These are phyloP conservation scores for Campoplex nolae DNA, from an alignment of 2,888 invertebrate species.

Conservation along the genomic window DNA sequence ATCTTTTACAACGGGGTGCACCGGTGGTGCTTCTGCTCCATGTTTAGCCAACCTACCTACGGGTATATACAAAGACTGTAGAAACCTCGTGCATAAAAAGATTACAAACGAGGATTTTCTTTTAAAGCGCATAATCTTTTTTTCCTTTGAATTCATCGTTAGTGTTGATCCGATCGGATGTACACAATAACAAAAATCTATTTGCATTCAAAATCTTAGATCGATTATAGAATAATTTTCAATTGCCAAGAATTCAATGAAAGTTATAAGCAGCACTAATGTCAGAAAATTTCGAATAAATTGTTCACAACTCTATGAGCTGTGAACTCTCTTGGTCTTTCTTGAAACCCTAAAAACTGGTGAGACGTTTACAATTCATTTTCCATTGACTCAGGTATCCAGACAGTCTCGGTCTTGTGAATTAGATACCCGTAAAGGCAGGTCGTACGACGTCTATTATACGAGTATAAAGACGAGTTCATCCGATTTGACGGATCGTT, in stretches of 20 bases:
- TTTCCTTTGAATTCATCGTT: slow-evolving; percentile 25
- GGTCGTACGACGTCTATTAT: slow-evolving; percentile 27
- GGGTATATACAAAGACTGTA: neutral
- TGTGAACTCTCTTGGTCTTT: neutral
- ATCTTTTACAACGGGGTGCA: slow-evolving; percentile 40
- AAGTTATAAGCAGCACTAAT: neutral
- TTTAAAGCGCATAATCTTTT: neutral
- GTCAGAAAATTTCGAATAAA: neutral
- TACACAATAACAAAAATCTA: neutral
- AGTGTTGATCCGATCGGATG: slow-evolving; percentile 1
- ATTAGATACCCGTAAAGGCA: slow-evolving; percentile 14
- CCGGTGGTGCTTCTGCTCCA: slow-evolving; percentile 38
- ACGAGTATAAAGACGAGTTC: slow-evolving; percentile 49
- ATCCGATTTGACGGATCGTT: slow-evolving; percentile 71
- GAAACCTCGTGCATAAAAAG: slow-evolving; percentile 11
- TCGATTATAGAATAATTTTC: neutral
- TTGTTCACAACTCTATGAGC: slow-evolving; percentile 30
- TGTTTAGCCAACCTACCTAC: slow-evolving; percentile 38
- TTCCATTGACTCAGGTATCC: slow-evolving; percentile 33
- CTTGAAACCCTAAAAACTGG: slow-evolving; percentile 8
- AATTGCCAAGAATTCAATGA: neutral
- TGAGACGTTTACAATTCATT: slow-evolving; percentile 8
- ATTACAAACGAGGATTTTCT: slow-evolving; percentile 14
- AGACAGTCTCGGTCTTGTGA: neutral
- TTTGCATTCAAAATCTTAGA: neutral